Evolutionary conservation across 2,888 invertebrate species (phyloP).

Genomic region (Temnothorax rugatulus): DNA sequence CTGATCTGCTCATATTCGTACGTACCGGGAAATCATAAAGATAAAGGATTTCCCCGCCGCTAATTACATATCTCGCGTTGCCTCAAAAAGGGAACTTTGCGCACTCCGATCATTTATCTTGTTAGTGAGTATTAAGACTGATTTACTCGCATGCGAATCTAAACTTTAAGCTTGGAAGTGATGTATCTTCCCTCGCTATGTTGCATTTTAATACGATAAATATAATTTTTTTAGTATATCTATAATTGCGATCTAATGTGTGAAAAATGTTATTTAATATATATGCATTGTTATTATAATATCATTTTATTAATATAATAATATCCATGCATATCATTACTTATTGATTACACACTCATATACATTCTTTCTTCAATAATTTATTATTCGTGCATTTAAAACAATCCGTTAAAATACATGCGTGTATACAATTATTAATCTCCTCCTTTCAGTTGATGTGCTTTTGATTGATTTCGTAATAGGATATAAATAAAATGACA

Average conservation of each 20-base stretch:
- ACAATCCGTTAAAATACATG: slow-evolving; percentile 16
- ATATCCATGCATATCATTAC: background rate
- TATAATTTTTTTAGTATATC: background rate
- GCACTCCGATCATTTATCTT: slow-evolving; percentile 40
- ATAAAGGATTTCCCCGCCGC: slow-evolving; percentile 62
- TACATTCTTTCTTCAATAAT: background rate
- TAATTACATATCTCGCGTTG: slow-evolving; percentile 56
- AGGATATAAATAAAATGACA: background rate
- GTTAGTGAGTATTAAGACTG: slow-evolving; percentile 18
- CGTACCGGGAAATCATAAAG: slow-evolving; percentile 61
- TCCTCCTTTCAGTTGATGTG: background rate
- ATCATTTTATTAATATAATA: background rate
- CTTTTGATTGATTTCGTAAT: background rate
- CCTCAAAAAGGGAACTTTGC: slow-evolving; percentile 33
- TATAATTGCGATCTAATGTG: background rate
- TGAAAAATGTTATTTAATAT: background rate
- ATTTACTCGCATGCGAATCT: background rate
- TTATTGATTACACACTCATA: background rate
- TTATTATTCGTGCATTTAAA: slow-evolving; percentile 2
- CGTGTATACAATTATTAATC: background rate
- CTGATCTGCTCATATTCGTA: slow-evolving; percentile 21
- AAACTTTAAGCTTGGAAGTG: background rate
- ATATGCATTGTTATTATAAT: background rate
- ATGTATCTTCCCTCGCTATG: background rate
- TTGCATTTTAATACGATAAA: background rate